phyloP scores from a whole-genome alignment of 2,113 vertebrate genomes.

The Macrotis lagotis region DNA sequence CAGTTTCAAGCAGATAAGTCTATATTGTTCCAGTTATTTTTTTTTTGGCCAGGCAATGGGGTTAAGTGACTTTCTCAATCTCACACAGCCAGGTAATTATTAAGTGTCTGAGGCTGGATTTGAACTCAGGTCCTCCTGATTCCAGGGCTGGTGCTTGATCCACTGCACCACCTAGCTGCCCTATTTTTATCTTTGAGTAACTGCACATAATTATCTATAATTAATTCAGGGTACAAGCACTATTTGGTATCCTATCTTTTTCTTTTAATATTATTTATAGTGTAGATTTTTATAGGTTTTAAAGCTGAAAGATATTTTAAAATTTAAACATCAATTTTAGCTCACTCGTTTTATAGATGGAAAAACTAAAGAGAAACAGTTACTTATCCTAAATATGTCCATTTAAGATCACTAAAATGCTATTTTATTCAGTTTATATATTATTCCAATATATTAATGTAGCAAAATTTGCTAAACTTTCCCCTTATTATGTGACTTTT shows the following conservation, averaged over 20 bases:
- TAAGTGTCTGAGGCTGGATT: no score
- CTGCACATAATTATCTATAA: background rate
- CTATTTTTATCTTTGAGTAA: background rate
- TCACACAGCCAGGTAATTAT: no score
- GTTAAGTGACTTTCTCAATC: no score
- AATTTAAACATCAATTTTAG: background rate
- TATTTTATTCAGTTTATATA: background rate
- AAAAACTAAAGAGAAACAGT: background rate
- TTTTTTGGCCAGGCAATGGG: no score
- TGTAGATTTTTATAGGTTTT: background rate
- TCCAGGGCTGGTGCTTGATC: no score
- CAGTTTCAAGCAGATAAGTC: background rate
- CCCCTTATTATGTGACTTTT: background rate
- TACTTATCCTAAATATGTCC: background rate
- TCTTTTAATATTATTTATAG: background rate
- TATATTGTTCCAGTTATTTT: background rate
- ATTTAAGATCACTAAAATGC: background rate
- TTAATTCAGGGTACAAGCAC: background rate
- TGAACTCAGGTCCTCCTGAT: no score
- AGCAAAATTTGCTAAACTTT: background rate
- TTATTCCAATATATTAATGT: background rate
- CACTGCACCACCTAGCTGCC: no score
- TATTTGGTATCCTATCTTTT: background rate
- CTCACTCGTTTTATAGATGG: background rate
- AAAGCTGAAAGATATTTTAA: background rate